Evolutionary conservation across 2,797 vertebrate species (phyloP).

Genomic region (Platalea minor): DNA sequence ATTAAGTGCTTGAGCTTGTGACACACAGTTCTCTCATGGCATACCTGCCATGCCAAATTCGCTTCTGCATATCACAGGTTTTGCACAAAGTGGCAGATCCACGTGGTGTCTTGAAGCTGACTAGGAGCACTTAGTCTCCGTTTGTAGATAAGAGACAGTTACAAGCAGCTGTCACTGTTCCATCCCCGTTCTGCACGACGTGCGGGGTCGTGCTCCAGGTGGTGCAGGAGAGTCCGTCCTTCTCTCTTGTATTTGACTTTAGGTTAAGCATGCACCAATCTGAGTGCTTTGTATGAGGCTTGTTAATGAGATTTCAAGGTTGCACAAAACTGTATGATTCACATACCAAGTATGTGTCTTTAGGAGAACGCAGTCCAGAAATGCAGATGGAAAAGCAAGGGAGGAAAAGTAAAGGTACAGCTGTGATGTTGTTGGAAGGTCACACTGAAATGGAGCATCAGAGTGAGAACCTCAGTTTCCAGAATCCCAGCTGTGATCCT

Average conservation of each 20-base stretch:
- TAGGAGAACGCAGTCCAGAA: neutral
- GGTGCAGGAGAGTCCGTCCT: neutral
- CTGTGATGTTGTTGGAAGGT: neutral
- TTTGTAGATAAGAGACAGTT: neutral
- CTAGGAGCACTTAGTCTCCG: neutral
- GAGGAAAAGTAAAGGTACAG: neutral
- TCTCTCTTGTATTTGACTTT: neutral
- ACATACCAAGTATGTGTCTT: neutral
- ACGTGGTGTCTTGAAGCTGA: neutral
- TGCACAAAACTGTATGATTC: neutral
- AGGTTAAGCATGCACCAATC: neutral
- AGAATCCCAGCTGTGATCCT: neutral
- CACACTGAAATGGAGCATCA: neutral
- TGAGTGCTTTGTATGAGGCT: neutral
- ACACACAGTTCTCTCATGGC: accelerated
- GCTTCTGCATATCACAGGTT: neutral
- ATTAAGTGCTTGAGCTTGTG: neutral
- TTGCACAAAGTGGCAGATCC: neutral
- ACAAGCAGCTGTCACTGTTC: neutral
- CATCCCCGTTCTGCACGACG: accelerated
- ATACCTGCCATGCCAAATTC: neutral
- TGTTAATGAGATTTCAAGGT: neutral
- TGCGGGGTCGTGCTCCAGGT: neutral
- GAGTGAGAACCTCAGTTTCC: neutral
- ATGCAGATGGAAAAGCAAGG: neutral